phyloP scores from a whole-genome alignment of 2,113 vertebrate genomes.

The Elephantulus edwardii region DNA sequence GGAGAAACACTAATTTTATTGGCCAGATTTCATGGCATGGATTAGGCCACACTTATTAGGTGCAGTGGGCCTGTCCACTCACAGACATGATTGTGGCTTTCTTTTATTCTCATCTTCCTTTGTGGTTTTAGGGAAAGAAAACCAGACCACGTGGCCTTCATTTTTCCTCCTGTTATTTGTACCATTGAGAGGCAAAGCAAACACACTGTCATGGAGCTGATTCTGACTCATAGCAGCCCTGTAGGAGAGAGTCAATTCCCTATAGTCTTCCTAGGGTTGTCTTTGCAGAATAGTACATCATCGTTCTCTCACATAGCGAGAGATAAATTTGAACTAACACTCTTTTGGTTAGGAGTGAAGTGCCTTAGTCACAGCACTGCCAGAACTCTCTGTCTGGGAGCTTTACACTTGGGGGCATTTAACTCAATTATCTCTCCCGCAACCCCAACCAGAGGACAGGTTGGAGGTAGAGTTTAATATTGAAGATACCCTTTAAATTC shows the following conservation, averaged over 20 bases:
- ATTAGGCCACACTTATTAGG: neutral
- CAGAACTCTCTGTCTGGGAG: too few species aligned
- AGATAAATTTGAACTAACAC: too few species aligned
- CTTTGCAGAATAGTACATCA: too few species aligned
- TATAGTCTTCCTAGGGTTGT: too few species aligned
- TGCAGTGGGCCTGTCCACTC: neutral
- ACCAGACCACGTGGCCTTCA: neutral
- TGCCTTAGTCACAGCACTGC: too few species aligned
- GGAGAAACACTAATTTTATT: neutral
- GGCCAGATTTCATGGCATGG: conserved; percentile 2
- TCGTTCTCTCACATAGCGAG: too few species aligned
- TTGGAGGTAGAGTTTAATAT: neutral
- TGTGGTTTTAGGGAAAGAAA: neutral
- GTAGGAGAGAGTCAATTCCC: too few species aligned
- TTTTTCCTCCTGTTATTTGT: neutral
- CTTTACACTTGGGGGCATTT: neutral
- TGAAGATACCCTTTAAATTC: neutral
- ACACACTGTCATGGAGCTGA: too few species aligned
- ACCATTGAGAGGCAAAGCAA: too few species aligned
- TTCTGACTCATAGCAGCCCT: too few species aligned
- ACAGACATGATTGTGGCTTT: neutral
- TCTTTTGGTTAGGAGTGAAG: too few species aligned
- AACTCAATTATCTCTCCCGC: neutral
- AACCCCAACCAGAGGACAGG: neutral
- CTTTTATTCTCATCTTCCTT: neutral